Conservation (phyloP, 2,797 vertebrate genomes). For the Sebastes minor region DNA sequence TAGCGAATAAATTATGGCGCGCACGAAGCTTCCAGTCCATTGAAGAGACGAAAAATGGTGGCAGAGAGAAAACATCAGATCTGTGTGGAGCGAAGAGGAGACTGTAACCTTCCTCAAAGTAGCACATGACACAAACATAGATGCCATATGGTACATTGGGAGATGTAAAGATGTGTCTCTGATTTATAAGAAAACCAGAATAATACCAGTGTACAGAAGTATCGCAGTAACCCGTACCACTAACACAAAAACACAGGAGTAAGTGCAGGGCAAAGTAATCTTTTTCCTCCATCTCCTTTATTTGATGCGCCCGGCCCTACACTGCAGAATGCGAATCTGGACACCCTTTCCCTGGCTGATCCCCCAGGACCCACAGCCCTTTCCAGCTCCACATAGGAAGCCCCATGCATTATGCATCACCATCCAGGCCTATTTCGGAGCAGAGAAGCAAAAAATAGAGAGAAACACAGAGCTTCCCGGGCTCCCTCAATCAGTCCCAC, state of each 20-base stretch:
- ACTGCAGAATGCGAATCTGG: conserved; percentile 60
- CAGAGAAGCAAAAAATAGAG: conserved; percentile 61
- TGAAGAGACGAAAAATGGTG: not conserved
- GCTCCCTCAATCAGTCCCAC: conserved; percentile 67
- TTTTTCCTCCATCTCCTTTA: conserved; percentile 24
- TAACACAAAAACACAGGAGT: conserved; percentile 10
- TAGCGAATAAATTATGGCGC: not conserved
- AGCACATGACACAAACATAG: not conserved
- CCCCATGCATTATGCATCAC: conserved; percentile 77
- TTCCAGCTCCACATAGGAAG: conserved; percentile 71
- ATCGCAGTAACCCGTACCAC: not conserved
- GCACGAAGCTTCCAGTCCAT: not conserved
- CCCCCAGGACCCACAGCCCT: conserved; percentile 70
- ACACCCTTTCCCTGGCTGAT: conserved; percentile 66
- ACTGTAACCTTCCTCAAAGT: not conserved
- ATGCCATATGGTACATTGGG: not conserved
- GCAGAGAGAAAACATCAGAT: not conserved
- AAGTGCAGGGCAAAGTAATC: conserved; percentile 15
- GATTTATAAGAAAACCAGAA: not conserved
- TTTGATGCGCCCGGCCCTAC: conserved; percentile 8
- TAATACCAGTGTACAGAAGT: not conserved
- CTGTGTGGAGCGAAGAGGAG: not conserved
- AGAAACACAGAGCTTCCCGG: conserved; percentile 64
- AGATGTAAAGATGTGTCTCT: not conserved
- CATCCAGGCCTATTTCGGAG: conserved; percentile 70